Percentiles rank a stretch among this genome's conserved stretches.
phyloP scores from a whole-genome alignment of 1,140 invertebrate species.

The Drosophila guanche region DNA sequence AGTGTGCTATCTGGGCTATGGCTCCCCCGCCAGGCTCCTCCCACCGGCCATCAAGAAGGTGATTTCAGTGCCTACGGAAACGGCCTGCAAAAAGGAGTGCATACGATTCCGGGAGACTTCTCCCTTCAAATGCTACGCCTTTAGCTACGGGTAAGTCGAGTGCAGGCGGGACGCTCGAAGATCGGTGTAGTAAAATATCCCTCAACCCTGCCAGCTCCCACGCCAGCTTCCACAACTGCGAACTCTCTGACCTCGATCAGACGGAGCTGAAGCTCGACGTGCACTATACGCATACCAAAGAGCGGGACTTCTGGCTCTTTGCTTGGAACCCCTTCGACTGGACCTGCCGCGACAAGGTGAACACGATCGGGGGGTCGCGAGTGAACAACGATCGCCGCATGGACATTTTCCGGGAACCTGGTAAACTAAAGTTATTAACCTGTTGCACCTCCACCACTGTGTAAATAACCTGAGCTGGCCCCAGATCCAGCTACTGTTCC shows the following conservation, averaged over 20 bases:
- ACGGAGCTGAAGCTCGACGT: slow-evolving; percentile 87
- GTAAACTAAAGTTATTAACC: slow-evolving; percentile 82
- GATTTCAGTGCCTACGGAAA: slow-evolving; percentile 86
- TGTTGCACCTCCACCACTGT: slow-evolving; percentile 82
- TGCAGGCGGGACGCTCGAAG: no score
- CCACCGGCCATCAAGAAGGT: slow-evolving; percentile 87
- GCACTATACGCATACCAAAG: slow-evolving; percentile 85
- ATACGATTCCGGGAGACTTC: slow-evolving; percentile 85
- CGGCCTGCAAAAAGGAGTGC: slow-evolving; percentile 89
- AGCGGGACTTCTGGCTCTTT: slow-evolving; percentile 86
- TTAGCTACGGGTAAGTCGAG: slow-evolving; percentile 87
- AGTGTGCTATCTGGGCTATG: slow-evolving; percentile 90
- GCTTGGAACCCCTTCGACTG: slow-evolving; percentile 86
- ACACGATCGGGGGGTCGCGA: slow-evolving; percentile 80
- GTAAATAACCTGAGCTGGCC: slow-evolving; percentile 65
- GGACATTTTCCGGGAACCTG: slow-evolving; percentile 83
- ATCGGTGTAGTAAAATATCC: neutral
- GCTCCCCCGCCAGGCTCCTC: slow-evolving; percentile 88
- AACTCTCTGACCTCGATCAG: slow-evolving; percentile 87
- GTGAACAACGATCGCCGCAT: slow-evolving; percentile 83
- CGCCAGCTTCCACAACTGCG: slow-evolving; percentile 85
- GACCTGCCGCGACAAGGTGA: slow-evolving; percentile 83
- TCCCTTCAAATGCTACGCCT: slow-evolving; percentile 88
- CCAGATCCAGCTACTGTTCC: slow-evolving; percentile 11
- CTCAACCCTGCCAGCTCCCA: slow-evolving; percentile 47